phyloP scores from a whole-genome alignment of 2,113 vertebrate genomes.

The Ellobius talpinus region DNA sequence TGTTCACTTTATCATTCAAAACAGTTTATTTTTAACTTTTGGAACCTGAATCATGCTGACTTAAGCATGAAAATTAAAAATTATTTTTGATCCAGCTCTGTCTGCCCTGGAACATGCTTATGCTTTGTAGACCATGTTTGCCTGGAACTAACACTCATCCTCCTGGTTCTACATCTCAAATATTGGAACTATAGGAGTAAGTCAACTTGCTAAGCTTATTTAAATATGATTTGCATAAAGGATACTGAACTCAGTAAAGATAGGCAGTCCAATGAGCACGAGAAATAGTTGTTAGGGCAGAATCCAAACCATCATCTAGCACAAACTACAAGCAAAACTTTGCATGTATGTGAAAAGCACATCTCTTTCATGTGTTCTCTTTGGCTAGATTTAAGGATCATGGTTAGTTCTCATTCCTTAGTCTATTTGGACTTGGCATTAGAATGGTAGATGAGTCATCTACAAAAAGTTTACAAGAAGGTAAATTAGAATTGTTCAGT shows the following conservation, averaged over 20 bases:
- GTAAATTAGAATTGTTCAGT: background rate
- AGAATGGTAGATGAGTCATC: background rate
- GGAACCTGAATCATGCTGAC: background rate
- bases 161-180: background rate
- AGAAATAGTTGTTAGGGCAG: background rate
- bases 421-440: background rate
- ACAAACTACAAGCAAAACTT: background rate
- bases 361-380: background rate
- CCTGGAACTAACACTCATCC: background rate
- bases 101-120: background rate
- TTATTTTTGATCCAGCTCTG: background rate
- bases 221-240: background rate
- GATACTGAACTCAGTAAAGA: background rate
- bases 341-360: background rate
- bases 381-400: background rate
- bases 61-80: conserved; percentile 24
- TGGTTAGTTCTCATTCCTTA: background rate
- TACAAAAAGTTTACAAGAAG: background rate
- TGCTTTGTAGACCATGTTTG: background rate
- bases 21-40: conserved; percentile 16
- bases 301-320: background rate
- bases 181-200: background rate
- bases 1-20: background rate
- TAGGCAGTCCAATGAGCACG: background rate
- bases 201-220: background rate